Percentiles rank a stretch among this genome's conserved stretches.
Evolutionary conservation across 2,888 invertebrate species (phyloP).

Genomic region (Aelia acuminata): DNA sequence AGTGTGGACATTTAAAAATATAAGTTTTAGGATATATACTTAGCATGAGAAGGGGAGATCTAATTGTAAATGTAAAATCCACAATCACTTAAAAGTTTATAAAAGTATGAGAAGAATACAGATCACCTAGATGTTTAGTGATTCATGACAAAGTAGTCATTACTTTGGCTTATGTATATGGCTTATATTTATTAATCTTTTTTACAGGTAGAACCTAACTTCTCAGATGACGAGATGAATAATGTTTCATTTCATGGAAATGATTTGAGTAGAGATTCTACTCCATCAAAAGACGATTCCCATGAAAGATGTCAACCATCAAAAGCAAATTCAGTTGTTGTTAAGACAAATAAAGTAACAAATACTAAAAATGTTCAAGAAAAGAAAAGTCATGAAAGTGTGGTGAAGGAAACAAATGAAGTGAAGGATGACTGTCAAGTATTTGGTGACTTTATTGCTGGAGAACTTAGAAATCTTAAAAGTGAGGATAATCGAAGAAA

Average conservation of each 20-base stretch:
- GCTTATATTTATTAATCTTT: neutral
- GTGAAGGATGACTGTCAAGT: neutral
- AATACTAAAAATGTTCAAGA: neutral
- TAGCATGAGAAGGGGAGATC: too few relatives aligned
- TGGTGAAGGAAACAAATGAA: neutral
- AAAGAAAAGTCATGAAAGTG: neutral
- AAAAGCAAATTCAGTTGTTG: neutral
- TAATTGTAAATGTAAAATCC: too few relatives aligned
- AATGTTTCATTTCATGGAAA: neutral
- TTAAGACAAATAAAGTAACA: neutral
- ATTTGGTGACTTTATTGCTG: slow-evolving; percentile 17
- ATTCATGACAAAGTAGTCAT: too few relatives aligned
- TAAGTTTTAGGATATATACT: too few relatives aligned
- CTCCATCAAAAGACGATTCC: neutral
- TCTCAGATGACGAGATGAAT: neutral
- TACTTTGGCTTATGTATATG: too few relatives aligned
- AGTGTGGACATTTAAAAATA: too few relatives aligned
- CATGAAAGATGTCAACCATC: neutral
- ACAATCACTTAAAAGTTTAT: too few relatives aligned
- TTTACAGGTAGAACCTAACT: neutral
- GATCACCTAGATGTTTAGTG: too few relatives aligned
- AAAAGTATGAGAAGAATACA: too few relatives aligned
- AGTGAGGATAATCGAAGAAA: neutral
- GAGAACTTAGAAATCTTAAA: slow-evolving; percentile 3
- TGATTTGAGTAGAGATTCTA: neutral